phyloP scores from a whole-genome alignment of 2,888 invertebrate species.

The Pilophorus perplexus region DNA sequence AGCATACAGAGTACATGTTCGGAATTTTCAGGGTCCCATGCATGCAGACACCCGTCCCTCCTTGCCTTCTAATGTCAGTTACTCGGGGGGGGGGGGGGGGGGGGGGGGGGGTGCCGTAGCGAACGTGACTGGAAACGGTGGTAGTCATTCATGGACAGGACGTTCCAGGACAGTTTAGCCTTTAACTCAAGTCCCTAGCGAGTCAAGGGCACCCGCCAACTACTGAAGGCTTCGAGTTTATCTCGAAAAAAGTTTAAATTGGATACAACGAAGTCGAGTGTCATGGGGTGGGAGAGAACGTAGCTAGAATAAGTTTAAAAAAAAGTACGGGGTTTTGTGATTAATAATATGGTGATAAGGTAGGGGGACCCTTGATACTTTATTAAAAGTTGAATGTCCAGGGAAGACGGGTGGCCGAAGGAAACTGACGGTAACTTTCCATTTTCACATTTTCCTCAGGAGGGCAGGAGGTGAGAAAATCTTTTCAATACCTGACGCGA shows the following conservation, averaged over 20 bases:
- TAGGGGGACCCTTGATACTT: background rate
- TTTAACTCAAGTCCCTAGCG: slow-evolving; percentile 19
- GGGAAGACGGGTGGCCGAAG: background rate
- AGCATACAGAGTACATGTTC: slow-evolving; percentile 17
- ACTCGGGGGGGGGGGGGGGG: slow-evolving; percentile 12
- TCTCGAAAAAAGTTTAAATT: slow-evolving; percentile 41
- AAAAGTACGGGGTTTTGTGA: slow-evolving; percentile 34
- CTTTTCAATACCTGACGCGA: too few species aligned
- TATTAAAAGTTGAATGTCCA: slow-evolving; percentile 6
- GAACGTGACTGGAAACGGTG: slow-evolving; percentile 39
- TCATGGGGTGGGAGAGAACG: slow-evolving; percentile 9
- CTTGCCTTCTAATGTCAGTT: slow-evolving; percentile 2
- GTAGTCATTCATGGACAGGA: slow-evolving; percentile 29
- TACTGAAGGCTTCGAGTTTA: slow-evolving; percentile 36
- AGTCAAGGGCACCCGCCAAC: slow-evolving; percentile 12
- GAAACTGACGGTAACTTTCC: slow-evolving; percentile 1
- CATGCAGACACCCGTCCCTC: slow-evolving; percentile 9
- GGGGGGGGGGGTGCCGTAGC: too few species aligned
- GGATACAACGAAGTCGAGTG: slow-evolving; percentile 28
- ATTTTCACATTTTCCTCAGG: too few species aligned
- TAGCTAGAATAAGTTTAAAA: slow-evolving; percentile 29
- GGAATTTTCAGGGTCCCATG: slow-evolving; percentile 27
- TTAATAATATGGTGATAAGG: slow-evolving; percentile 37
- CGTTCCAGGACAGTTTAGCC: slow-evolving; percentile 29
- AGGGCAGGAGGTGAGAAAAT: too few species aligned